Evolutionary conservation across 2,113 vertebrate species (phyloP), one percentile per base, ranked within the genome.

Genomic region (Sprattus sprattus): DNA sequence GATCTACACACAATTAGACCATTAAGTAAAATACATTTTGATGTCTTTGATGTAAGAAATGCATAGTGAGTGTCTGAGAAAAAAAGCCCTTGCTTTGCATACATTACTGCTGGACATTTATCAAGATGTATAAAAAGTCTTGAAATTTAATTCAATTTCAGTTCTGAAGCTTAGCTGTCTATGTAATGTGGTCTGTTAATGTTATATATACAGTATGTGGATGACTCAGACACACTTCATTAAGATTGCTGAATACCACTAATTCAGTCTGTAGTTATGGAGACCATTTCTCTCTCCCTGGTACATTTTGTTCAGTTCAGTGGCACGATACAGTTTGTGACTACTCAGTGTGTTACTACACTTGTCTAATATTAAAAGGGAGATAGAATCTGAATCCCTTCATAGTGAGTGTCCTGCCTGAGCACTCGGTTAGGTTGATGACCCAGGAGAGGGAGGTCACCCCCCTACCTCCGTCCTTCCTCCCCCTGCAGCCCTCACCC

Each of bases 11-110:
- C 28, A 78, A 78, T 32, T 39, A 28, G 28, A 39, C 71, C 71
- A 44, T 39, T 78, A 0, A 32, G 28, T 44, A 15, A 11, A 32
- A 28, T 11, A 11, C 6, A 16, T 46, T 85, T 86, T 88, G 82
- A 86, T 84, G 50, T 81, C 60, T 64, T 52, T 9, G 25, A 49
- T 52, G 71, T 60, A 45, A 71, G 1, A 6, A 67, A 71, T 83
- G 50, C 52, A 64, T 44, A 46, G 39, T 81, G 44, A 47, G 15
- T 49, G 64, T 75, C 25, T 32, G 15, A 13, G n/a, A 78, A 78
- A 78, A 6, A 78, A 15, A 39, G 11, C 11, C 28, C 16, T 4
- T 39, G 5, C 39, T 81, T 52, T 52, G 32, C 46, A 20, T 78
- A 22, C 71, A 32, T 75, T 28, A 39, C 3, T 0, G 11, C 25